These are phyloP conservation scores for Bilobella aurantiaca DNA, from an alignment of 1,140 invertebrate species.

Conservation along the genomic window DNA sequence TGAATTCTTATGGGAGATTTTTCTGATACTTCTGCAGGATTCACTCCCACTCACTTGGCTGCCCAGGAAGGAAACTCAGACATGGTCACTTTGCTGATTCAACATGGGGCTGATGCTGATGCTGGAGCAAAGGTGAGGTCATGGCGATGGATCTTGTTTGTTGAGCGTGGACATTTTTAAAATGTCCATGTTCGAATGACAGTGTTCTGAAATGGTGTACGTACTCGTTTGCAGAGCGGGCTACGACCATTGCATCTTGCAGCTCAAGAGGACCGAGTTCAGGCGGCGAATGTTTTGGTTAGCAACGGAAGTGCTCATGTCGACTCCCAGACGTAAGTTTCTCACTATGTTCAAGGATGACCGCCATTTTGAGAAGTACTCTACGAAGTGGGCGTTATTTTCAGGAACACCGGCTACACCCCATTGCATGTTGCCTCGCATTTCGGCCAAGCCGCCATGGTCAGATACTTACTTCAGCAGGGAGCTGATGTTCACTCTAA, in stretches of 20 bases:
- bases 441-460: slow-evolving; percentile 97
- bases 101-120: slow-evolving; percentile 82
- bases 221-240: slow-evolving; percentile 60
- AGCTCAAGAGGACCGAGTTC: slow-evolving; percentile 29
- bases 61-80: slow-evolving; percentile 77
- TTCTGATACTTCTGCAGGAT: no score
- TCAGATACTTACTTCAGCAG: slow-evolving; percentile 80
- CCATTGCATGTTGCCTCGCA: no score
- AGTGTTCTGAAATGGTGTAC: no score
- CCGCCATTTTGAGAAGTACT: no score
- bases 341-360: slow-evolving; percentile 94
- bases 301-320: slow-evolving; percentile 22
- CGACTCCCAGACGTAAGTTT: slow-evolving; percentile 43
- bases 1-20: slow-evolving; percentile 23
- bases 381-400: no score
- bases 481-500: slow-evolving; percentile 53
- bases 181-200: no score
- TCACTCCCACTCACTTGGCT: slow-evolving; percentile 27
- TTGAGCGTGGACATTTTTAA: neutral
- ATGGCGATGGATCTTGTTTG: no score
- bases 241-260: slow-evolving; percentile 80
- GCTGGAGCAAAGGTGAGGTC: slow-evolving; percentile 74
- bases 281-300: slow-evolving; percentile 25
- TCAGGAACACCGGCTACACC: no score
- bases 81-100: slow-evolving; percentile 85